These are phyloP conservation scores for Drosophila insularis DNA, from an alignment of 1,140 invertebrate species.

Conservation along the genomic window DNA sequence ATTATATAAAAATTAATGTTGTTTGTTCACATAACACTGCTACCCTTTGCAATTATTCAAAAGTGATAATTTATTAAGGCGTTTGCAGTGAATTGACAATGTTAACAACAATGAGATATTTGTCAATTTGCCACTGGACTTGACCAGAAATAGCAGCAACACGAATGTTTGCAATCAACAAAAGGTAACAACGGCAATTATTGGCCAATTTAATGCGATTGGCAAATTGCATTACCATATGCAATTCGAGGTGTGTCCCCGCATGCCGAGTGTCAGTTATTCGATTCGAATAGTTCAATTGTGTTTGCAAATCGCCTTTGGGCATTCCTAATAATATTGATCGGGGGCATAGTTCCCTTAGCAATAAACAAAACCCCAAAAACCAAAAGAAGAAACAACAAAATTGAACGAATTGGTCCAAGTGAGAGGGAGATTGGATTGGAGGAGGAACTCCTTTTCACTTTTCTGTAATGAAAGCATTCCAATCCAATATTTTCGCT, in stretches of 20 bases:
- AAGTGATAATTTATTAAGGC: conserved; percentile 46
- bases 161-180: neutral
- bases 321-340: conserved; percentile 30
- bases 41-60: neutral
- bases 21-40: neutral
- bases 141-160: conserved; percentile 31
- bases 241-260: conserved; percentile 49
- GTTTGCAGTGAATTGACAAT: conserved; percentile 63
- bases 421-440: neutral
- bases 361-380: neutral
- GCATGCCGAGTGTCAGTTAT: conserved; percentile 2
- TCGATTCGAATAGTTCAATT: conserved; percentile 24
- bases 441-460: conserved; percentile 16
- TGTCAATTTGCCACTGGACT: conserved; percentile 71
- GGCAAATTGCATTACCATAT: conserved; percentile 75
- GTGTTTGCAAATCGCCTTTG: conserved; percentile 41
- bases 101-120: conserved; percentile 75
- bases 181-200: conserved; percentile 41
- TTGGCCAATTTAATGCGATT: conserved; percentile 65
- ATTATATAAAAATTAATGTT: too few species aligned
- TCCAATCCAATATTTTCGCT: conserved; percentile 76
- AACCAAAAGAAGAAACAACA: neutral
- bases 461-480: conserved; percentile 69
- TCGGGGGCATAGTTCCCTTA: neutral
- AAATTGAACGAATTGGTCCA: neutral